Conservation (phyloP, 2,888 invertebrate genomes). For the Agrilus biguttatus region DNA sequence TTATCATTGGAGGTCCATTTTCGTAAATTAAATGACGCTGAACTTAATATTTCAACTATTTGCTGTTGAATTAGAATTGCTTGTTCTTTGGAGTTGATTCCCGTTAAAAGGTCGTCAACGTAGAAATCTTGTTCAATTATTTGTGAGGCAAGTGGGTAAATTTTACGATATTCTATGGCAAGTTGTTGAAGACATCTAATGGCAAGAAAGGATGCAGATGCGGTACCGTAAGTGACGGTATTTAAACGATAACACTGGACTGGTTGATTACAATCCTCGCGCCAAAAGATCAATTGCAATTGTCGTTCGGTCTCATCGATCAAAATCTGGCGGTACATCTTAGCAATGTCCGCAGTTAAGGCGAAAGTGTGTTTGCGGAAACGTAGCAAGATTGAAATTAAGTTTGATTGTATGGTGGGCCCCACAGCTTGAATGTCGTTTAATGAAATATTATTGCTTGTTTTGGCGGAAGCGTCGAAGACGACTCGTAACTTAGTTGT, state of each 20-base stretch:
- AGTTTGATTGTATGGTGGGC: too few relatives aligned
- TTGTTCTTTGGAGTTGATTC: not conserved
- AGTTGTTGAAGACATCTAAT: not conserved
- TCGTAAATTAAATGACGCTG: slow-evolving; percentile 1
- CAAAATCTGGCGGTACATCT: too few relatives aligned
- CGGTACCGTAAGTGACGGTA: not conserved
- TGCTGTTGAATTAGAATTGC: not conserved
- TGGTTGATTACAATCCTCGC: too few relatives aligned
- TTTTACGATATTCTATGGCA: not conserved
- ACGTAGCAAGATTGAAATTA: too few relatives aligned
- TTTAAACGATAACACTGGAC: not conserved
- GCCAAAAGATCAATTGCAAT: too few relatives aligned
- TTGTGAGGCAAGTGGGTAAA: not conserved
- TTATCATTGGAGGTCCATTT: slow-evolving; percentile 1
- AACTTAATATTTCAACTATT: not conserved
- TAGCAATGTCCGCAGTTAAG: too few relatives aligned
- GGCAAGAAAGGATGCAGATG: not conserved
- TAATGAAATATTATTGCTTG: too few relatives aligned
- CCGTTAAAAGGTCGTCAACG: slow-evolving; percentile 2
- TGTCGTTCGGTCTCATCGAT: too few relatives aligned
- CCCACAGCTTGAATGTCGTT: too few relatives aligned
- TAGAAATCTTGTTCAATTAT: slow-evolving; percentile 1
- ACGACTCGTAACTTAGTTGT: too few relatives aligned
- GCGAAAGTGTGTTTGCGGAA: too few relatives aligned
- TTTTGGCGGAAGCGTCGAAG: too few relatives aligned